phyloP scores from a whole-genome alignment of 2,113 vertebrate species.

The Lethenteron reissneri region DNA sequence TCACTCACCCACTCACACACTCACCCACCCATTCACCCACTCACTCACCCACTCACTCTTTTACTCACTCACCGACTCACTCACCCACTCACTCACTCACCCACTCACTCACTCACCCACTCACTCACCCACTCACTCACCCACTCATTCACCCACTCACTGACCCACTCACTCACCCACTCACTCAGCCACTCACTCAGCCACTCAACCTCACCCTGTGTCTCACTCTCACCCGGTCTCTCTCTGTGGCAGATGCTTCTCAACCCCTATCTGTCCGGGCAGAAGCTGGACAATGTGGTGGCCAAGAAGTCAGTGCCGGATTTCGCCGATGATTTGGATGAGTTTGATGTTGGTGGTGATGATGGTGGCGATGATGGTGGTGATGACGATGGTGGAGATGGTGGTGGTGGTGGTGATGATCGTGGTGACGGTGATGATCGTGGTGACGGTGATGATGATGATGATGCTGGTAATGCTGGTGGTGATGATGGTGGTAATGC shows the following conservation, averaged over 20 bases:
- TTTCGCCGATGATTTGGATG: constrained; percentile 43
- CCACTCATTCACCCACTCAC: background rate
- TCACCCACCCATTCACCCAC: no score
- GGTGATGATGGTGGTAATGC: no score
- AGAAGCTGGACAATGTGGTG: constrained; percentile 73
- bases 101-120: background rate
- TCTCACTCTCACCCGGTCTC: background rate
- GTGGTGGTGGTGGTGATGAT: no score
- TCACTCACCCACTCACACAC: no score
- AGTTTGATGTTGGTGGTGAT: no score
- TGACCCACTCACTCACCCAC: background rate
- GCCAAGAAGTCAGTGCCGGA: constrained; percentile 90
- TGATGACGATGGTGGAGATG: no score
- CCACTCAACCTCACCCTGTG: background rate
- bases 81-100: background rate
- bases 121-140: background rate
- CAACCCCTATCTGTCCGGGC: constrained; percentile 78
- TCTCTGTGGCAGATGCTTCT: constrained; percentile 4
- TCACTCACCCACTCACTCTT: no score
- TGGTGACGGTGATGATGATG: no score
- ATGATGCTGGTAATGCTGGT: no score
- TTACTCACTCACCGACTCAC: no score
- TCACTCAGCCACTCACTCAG: background rate
- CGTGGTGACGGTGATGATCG: no score
- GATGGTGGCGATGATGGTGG: no score